A percentile compares a stretch with the other conserved stretches of the same genome.
Conservation (phyloP, 2,888 invertebrate species). For the Ligdia adustata region DNA sequence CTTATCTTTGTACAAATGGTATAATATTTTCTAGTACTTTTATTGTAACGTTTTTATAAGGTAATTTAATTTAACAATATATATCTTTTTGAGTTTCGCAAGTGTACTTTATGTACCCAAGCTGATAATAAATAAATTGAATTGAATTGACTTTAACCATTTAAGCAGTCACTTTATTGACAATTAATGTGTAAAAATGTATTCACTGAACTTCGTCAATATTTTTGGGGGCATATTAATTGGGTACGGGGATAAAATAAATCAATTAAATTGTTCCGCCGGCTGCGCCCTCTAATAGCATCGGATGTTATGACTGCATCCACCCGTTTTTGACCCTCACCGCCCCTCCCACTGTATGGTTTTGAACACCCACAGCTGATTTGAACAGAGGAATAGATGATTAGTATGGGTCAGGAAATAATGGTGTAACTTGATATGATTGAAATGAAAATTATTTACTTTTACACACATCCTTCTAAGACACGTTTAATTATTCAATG, state of each 20-base stretch:
- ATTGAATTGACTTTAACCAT: too few relatives aligned
- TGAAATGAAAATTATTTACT: too few relatives aligned
- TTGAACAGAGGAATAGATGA: slow-evolving; percentile 15
- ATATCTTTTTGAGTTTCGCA: too few relatives aligned
- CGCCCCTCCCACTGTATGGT: slow-evolving; percentile 6
- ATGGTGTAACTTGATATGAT: too few relatives aligned
- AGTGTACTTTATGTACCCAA: too few relatives aligned
- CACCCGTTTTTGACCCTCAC: slow-evolving; percentile 38
- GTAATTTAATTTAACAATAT: too few relatives aligned
- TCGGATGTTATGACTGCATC: slow-evolving; percentile 48
- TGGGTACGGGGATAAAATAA: slow-evolving; percentile 67
- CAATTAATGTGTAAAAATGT: not conserved
- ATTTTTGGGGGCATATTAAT: slow-evolving; percentile 58
- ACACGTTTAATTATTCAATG: too few relatives aligned
- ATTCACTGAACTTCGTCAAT: slow-evolving; percentile 21
- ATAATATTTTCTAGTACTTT: too few relatives aligned
- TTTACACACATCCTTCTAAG: too few relatives aligned
- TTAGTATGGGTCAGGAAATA: slow-evolving; percentile 18
- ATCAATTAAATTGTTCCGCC: slow-evolving; percentile 76
- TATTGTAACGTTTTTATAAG: not conserved
- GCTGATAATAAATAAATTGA: too few relatives aligned
- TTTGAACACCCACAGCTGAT: slow-evolving; percentile 5
- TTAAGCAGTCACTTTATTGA: not conserved
- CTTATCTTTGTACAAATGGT: too few relatives aligned
- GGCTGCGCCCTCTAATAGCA: slow-evolving; percentile 62